Evolutionary conservation across 2,113 vertebrate species (phyloP).

Genomic region (Paralichthys olivaceus): DNA sequence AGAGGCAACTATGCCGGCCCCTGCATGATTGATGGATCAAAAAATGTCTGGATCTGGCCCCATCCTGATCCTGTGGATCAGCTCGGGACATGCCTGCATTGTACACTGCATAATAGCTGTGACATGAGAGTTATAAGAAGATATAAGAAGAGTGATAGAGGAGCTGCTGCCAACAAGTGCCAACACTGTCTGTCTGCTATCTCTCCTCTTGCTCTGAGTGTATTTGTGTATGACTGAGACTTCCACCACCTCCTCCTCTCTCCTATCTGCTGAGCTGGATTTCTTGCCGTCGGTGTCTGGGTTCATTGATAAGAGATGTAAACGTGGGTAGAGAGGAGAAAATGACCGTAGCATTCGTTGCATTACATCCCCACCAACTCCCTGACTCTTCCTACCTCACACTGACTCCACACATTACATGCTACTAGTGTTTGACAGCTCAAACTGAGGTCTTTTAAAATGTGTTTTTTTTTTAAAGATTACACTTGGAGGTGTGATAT

Average conservation of each 20-base stretch:
- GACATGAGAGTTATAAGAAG: slow-evolving; percentile 15
- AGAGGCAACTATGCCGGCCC: no score
- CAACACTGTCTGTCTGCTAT: slow-evolving; percentile 22
- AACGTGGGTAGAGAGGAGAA: slow-evolving; percentile 23
- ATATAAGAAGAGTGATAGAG: slow-evolving; percentile 23
- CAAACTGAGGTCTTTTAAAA: background rate
- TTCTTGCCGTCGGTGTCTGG: slow-evolving; percentile 54
- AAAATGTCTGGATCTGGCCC: no score
- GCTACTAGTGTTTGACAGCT: slow-evolving; percentile 1
- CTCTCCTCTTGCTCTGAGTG: background rate
- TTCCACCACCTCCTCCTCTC: slow-evolving; percentile 44
- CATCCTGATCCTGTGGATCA: no score
- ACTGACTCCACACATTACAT: background rate
- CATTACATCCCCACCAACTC: background rate
- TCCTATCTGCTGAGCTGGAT: slow-evolving; percentile 63
- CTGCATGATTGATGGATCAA: no score
- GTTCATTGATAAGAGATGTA: slow-evolving; percentile 66
- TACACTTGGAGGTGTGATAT: background rate
- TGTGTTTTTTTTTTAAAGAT: background rate
- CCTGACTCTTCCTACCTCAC: background rate
- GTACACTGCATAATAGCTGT: slow-evolving; percentile 4
- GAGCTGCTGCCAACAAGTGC: slow-evolving; percentile 8
- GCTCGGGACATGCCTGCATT: background rate
- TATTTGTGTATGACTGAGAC: slow-evolving; percentile 37
- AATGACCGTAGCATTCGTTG: slow-evolving; percentile 21